Base-by-base conservation (phyloP, 2,888 invertebrate genomes). In the Sisyra terminalis region DNA sequence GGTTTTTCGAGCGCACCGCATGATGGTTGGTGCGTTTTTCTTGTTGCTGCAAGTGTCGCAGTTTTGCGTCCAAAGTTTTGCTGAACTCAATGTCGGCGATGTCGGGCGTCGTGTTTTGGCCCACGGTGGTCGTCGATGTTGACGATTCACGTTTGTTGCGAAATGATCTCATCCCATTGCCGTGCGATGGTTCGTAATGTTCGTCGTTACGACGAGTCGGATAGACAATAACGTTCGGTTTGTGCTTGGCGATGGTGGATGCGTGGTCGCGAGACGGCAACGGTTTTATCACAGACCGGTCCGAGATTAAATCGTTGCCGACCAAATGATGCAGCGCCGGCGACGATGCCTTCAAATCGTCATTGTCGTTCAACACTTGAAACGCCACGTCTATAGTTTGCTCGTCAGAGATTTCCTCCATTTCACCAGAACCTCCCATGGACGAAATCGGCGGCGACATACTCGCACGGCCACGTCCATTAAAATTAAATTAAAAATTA, bases 61-160 rank as follows among this genome's bases (percentile, higher is more conserved):
- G 61, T 57, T 81, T 82, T 34, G 75, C 73, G 57, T 81, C 81
- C 46, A 85, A 66, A 43, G 77, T 75, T 51, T 76, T 74, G 46
- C 76, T 75, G 58, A 83, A 82, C 51, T 73, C 70, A 44, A 60
- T 57, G 37, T 65, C 65, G 10, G 66, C 55, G 7, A 58, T 47
- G 10, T 41, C 11, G 14, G 29, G 16, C 24, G 24, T n/a, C n/a
- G n/a, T 24, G 24, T 11, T 15, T 11, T 37, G 11, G 15, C 29
- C 16, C 7, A 37, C 38, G 29, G 13, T 31, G 14, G 15, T 9
- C 15, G 15, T 44, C 31, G 15, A 24, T 30, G 31, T 24, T 29
- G 35, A 34, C 29, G 16, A 13, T 34, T 29, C 35, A 9, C 16
- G 24, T 38, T 38, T 24, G 38, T 30, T 15, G 45, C 45, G 36